These are phyloP conservation scores for Clivina fossor DNA, from an alignment of 2,888 invertebrate genomes.

Conservation along the genomic window DNA sequence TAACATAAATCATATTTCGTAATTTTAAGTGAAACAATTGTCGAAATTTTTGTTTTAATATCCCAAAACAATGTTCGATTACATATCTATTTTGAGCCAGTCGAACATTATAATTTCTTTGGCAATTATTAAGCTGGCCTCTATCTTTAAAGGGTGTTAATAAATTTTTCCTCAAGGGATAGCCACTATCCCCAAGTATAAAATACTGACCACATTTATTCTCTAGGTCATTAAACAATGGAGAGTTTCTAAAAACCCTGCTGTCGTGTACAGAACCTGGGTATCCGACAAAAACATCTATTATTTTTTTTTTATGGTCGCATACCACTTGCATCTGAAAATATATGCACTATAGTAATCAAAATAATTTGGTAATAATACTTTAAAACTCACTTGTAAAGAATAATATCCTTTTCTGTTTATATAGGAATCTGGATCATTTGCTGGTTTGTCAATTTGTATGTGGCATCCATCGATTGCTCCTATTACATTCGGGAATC, in stretches of 20 bases:
- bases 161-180: constrained; percentile 26
- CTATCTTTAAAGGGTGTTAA: constrained; percentile 36
- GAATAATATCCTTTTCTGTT: constrained; percentile 19
- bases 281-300: constrained; percentile 22
- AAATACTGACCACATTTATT: constrained; percentile 30
- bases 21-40: constrained; percentile 6
- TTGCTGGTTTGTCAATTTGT: neutral
- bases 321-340: constrained; percentile 29
- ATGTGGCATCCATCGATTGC: constrained; percentile 1
- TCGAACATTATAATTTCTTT: constrained; percentile 34
- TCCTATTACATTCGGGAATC: neutral
- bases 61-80: constrained; percentile 30
- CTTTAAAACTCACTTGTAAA: constrained; percentile 18
- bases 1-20: neutral
- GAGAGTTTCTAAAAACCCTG: constrained; percentile 29
- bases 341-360: neutral
- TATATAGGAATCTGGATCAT: constrained; percentile 2
- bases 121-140: constrained; percentile 32
- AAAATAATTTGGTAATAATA: neutral
- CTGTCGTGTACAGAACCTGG: constrained; percentile 19
- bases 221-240: constrained; percentile 13
- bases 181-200: constrained; percentile 34
- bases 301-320: constrained; percentile 25
- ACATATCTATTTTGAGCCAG: constrained; percentile 32
- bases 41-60: constrained; percentile 29